Evolutionary conservation across 2,113 vertebrate species (phyloP).

Genomic region (Marmota flaviventris): DNA sequence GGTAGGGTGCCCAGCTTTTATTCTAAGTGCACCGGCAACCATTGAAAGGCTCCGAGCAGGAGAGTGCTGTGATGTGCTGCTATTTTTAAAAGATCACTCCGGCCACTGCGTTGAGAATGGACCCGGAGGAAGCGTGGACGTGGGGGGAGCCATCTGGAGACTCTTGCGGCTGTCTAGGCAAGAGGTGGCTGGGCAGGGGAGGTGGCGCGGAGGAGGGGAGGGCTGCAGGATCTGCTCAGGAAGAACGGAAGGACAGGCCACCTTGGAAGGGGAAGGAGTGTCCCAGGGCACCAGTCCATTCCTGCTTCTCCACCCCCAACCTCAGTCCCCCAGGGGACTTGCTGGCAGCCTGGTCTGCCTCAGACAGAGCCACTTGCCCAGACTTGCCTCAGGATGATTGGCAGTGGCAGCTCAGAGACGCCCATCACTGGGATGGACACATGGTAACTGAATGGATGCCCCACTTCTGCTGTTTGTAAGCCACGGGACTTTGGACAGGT

Average conservation of each 20-base stretch:
- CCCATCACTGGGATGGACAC: rapidly evolving
- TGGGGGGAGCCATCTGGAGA: neutral
- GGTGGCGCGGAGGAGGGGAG: neutral
- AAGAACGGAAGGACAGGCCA: neutral
- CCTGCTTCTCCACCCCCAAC: neutral
- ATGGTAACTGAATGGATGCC: neutral
- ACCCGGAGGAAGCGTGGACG: neutral
- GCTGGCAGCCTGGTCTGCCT: neutral
- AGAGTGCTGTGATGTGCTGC: neutral
- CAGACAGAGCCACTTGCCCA: neutral
- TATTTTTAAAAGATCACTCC: slow-evolving; percentile 59
- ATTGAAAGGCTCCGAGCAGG: neutral
- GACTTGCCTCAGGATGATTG: neutral
- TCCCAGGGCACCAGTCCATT: rapidly evolving
- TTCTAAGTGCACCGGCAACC: slow-evolving; percentile 13
- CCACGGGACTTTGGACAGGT: neutral
- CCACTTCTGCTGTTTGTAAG: neutral
- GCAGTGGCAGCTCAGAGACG: neutral
- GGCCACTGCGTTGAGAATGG: neutral
- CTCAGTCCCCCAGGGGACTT: neutral
- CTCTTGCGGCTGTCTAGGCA: neutral
- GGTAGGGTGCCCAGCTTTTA: neutral
- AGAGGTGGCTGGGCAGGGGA: neutral
- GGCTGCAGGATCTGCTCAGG: neutral
- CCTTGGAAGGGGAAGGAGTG: rapidly evolving